phyloP scores from a whole-genome alignment of 2,797 vertebrate genomes.

The Spea hammondii region DNA sequence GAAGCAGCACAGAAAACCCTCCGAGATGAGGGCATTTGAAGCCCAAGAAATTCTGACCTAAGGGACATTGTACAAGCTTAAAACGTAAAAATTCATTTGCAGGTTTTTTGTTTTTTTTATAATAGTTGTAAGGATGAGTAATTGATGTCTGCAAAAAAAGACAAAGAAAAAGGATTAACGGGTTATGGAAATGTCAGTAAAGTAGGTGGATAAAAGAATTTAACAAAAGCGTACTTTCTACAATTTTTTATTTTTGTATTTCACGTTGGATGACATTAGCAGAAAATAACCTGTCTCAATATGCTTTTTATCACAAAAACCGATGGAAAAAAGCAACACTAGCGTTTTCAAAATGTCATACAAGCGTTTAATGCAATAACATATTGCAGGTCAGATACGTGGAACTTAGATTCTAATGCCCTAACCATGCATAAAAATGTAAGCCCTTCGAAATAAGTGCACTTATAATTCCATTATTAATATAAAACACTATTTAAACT shows the following conservation, averaged over 20 bases:
- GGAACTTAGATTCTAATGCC: background rate
- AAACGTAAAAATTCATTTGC: too few species aligned
- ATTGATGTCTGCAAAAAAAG: background rate
- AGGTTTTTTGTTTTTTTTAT: too few species aligned
- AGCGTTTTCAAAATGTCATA: conserved; percentile 3
- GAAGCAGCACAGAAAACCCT: too few species aligned
- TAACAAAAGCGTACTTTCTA: background rate
- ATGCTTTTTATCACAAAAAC: background rate
- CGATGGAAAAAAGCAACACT: background rate
- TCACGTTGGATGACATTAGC: background rate
- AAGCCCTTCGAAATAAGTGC: too few species aligned
- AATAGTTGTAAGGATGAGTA: too few species aligned
- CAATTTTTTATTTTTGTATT: background rate
- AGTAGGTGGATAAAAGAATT: background rate
- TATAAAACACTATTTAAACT: too few species aligned
- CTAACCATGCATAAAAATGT: background rate
- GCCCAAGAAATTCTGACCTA: too few species aligned
- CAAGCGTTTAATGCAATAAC: background rate
- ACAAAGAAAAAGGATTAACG: background rate
- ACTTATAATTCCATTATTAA: too few species aligned
- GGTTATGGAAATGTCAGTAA: conserved; percentile 4
- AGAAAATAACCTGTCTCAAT: background rate
- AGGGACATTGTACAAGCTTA: too few species aligned
- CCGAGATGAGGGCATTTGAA: too few species aligned
- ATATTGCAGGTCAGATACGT: background rate